Conservation (phyloP, 2,888 invertebrate species). For the Ferrisia virgata region DNA sequence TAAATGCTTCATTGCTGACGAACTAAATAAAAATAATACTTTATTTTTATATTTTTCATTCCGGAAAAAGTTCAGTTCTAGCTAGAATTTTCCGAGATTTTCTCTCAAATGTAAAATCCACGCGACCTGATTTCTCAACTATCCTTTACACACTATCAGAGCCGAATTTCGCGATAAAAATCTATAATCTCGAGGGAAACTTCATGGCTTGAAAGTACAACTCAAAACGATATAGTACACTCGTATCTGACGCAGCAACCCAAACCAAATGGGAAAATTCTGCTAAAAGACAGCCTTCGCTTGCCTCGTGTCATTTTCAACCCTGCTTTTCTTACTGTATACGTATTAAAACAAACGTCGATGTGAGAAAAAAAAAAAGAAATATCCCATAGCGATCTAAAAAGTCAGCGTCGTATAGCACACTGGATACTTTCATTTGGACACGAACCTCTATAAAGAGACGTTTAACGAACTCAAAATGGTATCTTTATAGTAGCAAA, state of each 20-base stretch:
- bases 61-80: too few species aligned
- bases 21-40: too few species aligned
- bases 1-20: too few species aligned
- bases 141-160: too few species aligned
- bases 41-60: too few species aligned
- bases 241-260: too few species aligned
- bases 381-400: background rate
- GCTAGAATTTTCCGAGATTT: too few species aligned
- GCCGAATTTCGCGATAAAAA: too few species aligned
- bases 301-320: background rate
- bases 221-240: too few species aligned
- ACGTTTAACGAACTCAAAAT: constrained; percentile 6
- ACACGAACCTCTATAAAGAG: background rate
- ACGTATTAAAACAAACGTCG: background rate
- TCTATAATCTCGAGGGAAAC: background rate
- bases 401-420: background rate
- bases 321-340: too few species aligned
- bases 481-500: background rate
- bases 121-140: too few species aligned
- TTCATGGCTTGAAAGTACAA: background rate
- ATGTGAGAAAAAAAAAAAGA: background rate
- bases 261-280: background rate
- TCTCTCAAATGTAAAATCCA: too few species aligned
- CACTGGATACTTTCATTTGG: background rate
- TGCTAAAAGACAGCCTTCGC: background rate